Evolutionary conservation across 2,113 vertebrate species (phyloP).

Genomic region (Halichoeres trimaculatus): DNA sequence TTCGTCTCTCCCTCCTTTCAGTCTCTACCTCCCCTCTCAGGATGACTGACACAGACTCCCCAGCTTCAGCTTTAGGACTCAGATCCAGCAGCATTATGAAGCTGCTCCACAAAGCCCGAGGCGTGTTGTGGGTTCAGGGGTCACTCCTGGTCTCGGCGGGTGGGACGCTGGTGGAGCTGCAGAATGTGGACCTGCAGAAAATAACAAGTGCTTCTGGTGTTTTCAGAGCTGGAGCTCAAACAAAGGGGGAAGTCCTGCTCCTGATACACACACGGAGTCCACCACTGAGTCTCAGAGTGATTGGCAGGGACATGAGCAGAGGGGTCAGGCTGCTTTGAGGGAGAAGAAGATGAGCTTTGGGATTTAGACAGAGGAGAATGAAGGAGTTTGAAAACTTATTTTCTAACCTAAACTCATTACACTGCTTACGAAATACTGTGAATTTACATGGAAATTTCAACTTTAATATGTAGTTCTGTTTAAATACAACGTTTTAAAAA

Average conservation of each 20-base stretch:
- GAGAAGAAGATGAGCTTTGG: constrained; percentile 31
- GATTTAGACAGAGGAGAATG: no score
- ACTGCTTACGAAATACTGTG: no score
- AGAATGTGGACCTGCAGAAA: not conserved
- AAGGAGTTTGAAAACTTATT: not conserved
- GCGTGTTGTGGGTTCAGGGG: constrained; percentile 38
- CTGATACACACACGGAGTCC: constrained; percentile 33
- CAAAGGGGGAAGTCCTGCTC: constrained; percentile 31
- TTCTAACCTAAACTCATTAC: no score
- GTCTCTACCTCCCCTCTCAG: constrained; percentile 1
- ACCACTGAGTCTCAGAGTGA: constrained; percentile 33
- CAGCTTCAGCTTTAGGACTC: not conserved
- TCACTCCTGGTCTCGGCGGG: constrained; percentile 25
- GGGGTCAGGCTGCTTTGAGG: constrained; percentile 39
- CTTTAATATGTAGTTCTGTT: no score
- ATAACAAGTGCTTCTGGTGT: constrained; percentile 37
- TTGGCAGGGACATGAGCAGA: constrained; percentile 40
- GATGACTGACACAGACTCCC: constrained; percentile 25
- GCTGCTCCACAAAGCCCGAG: constrained; percentile 31
- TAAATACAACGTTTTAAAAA: no score
- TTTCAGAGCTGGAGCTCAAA: constrained; percentile 56
- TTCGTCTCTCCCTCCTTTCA: not conserved
- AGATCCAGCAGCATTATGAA: constrained; percentile 13
- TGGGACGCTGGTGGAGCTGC: not conserved
- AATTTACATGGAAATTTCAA: no score